phyloP scores from a whole-genome alignment of 2,888 invertebrate genomes.

The Nymphalis urticae region DNA sequence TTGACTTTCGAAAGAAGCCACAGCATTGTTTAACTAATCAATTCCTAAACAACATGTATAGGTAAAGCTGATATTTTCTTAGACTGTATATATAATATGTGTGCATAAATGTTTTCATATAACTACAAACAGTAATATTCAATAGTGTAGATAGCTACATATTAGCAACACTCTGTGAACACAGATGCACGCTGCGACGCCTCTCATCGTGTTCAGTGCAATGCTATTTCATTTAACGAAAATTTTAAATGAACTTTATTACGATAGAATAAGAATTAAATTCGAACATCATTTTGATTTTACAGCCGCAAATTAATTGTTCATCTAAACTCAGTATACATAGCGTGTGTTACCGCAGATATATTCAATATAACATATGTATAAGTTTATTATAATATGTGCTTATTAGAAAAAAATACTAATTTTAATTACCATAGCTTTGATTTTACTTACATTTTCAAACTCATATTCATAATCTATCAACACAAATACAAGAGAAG shows the following conservation, averaged over 20 bases:
- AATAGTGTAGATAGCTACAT: constrained; percentile 46
- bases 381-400: constrained; percentile 15
- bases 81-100: too few relatives aligned
- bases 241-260: constrained; percentile 28
- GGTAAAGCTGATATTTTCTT: too few relatives aligned
- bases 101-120: background rate
- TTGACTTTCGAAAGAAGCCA: too few relatives aligned
- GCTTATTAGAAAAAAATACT: constrained; percentile 7
- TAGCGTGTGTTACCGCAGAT: constrained; percentile 36
- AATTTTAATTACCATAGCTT: constrained; percentile 12
- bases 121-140: constrained; percentile 27
- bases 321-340: constrained; percentile 16
- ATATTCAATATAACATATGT: constrained; percentile 15
- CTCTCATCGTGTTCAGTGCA: constrained; percentile 43
- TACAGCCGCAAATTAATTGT: constrained; percentile 2
- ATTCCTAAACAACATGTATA: too few relatives aligned
- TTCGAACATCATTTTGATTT: constrained; percentile 11
- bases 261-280: constrained; percentile 19
- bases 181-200: constrained; percentile 54
- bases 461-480: background rate
- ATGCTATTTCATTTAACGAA: constrained; percentile 4
- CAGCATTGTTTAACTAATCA: too few relatives aligned
- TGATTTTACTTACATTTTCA: background rate
- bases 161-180: constrained; percentile 55
- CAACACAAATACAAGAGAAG: too few relatives aligned